Evolutionary conservation across 2,113 vertebrate genomes (phyloP), one percentile per base, ranked within the genome.

Genomic region (Microcebus ravelobensis): DNA sequence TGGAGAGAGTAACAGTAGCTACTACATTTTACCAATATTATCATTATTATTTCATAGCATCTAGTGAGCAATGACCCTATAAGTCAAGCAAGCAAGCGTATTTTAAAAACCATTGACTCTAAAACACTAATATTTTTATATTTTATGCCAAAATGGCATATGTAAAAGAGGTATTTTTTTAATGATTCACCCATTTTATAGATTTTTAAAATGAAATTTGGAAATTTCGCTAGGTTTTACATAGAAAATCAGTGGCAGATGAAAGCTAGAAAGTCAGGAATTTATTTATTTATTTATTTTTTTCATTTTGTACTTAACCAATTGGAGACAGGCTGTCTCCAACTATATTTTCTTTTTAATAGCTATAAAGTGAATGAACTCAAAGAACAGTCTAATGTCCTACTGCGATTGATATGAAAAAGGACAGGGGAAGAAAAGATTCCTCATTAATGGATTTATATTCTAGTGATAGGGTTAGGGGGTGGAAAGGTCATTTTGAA

Each of bases 361-460:
- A 88, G 83, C 95, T 91, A 79, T 96, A 94, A 96, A 97, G 96
- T 95, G 71, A 86, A 97, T 95, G 96, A 97, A 93, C 63, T 96
- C 89, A 96, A 96, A 94, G 20, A 87, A 86, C 81, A 97, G 71
- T 85, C 81, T 14, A 18, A 31, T 96, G 70, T 82, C 87, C 91
- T 91, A 86, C 92, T 94, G 87, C 48, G 29, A 97, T 81, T 97
- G 97, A 97, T 97, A 96, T 89, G 95, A 95, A 95, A 91, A 45
- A 96, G 61, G 84, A 91, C 86, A 96, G 34, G 96, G 93, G 85
- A 79, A 94, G 93, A 92, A 95, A 95, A 97, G 92, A 97, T 91
- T 97, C 87, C 92, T 98, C 97, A 98, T 98, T 98, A 98, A 98
- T 97, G 55, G 91, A 90, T 98, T 92, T 27, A 94, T 97, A 97